Base-by-base conservation (phyloP, 2,113 vertebrate species). In the Sapayoa aenigma region DNA sequence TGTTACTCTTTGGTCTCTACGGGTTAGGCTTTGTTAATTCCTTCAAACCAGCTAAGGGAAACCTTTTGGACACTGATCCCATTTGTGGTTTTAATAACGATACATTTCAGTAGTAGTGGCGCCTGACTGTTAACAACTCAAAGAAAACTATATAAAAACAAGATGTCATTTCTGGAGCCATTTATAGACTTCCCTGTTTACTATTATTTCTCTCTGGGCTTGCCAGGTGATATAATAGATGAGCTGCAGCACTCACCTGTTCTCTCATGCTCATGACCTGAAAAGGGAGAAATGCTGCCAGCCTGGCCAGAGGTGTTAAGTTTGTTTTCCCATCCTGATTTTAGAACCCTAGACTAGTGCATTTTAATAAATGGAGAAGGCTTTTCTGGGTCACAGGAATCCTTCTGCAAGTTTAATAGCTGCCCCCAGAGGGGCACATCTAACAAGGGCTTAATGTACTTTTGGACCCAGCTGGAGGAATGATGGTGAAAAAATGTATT, bases 61-160 rank as follows among this genome's bases (percentile, higher is more conserved):
- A 97, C 95, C 90, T 98, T 93, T 97, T 97, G 92, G 91, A 96
- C 94, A 94, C 89, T 87, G 96, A 95, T 88, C 87, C 93, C 95
- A 74, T 98, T 96, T 98, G 97, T 24, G 90, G 97, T 98, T 97
- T 96, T 98, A 98, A 97, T 96, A 98, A 98, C 94, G 84, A 90
- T 94, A 97, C 95, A 74, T 98, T 98, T 97, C 96, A 96, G 96
- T 91, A 97, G 91, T 93, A 96, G 97, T 97, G 97, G 97, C 96
- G 94, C 97, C 97, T 75, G 97, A 97, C 97, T 96, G 95, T 94
- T 97, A 97, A 96, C 67, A 21, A 96, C 92, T 97, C 94, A 95
- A 97, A 97, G 84, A 96, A 97, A 97, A 93, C 90, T 77, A 79
- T 96, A 96, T 96, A 96, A 97, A 97, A 98, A 94, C 96, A 98